These are phyloP conservation scores for Parochlus steinenii DNA, from an alignment of 2,888 invertebrate genomes.

Conservation along the genomic window DNA sequence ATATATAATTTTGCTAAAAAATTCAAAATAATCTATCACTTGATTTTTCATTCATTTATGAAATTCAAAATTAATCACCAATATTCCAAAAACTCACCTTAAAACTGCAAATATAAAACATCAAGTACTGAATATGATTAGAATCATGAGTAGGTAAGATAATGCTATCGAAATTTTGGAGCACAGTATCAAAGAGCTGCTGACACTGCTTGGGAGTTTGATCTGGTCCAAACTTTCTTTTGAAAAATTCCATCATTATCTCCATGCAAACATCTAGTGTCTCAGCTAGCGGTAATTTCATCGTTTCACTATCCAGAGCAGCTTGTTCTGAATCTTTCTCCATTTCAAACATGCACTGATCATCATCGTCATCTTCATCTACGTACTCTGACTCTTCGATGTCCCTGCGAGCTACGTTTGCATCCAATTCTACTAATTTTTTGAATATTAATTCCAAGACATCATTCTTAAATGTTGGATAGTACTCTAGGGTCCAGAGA, in stretches of 20 bases:
- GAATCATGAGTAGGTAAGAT: slow-evolving; percentile 72
- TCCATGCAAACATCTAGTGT: slow-evolving; percentile 64
- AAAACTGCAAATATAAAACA: slow-evolving; percentile 57
- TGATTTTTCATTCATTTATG: too few relatives aligned
- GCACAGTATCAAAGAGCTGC: slow-evolving; percentile 39
- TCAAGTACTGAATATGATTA: slow-evolving; percentile 58
- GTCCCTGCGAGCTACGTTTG: slow-evolving; percentile 40
- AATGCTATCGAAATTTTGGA: slow-evolving; percentile 60
- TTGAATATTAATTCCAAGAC: slow-evolving; percentile 59
- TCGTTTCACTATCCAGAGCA: slow-evolving; percentile 15
- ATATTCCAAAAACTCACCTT: slow-evolving; percentile 25
- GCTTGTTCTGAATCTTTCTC: slow-evolving; percentile 20
- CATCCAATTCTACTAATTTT: slow-evolving; percentile 54
- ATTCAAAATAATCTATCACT: background rate
- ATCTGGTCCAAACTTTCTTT: slow-evolving; percentile 36
- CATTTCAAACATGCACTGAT: slow-evolving; percentile 27
- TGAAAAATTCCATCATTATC: slow-evolving; percentile 51
- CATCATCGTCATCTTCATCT: slow-evolving; percentile 32
- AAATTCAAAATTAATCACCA: background rate
- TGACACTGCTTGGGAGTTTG: slow-evolving; percentile 32
- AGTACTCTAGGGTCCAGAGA: slow-evolving; percentile 56
- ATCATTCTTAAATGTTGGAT: slow-evolving; percentile 49
- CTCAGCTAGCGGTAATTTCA: slow-evolving; percentile 40
- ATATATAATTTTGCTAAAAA: background rate
- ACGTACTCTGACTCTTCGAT: slow-evolving; percentile 36